Conservation (phyloP, 2,113 vertebrate species). For the Psittacus erithacus region DNA sequence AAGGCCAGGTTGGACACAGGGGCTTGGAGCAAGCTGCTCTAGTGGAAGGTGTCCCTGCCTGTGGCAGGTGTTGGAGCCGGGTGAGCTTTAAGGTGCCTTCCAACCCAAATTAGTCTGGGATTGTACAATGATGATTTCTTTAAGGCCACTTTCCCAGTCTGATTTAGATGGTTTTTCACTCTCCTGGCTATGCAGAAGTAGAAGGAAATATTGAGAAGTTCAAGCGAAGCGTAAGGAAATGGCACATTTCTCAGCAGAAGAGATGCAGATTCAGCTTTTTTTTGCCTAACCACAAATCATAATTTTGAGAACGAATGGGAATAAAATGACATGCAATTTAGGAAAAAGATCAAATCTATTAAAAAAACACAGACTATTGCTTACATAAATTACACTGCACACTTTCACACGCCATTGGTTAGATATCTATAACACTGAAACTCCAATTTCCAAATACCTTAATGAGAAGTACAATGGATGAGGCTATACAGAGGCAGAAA, state of each 20-base stretch:
- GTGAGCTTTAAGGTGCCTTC: background rate
- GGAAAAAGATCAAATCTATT: background rate
- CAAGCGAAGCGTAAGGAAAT: background rate
- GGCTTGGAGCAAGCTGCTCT: background rate
- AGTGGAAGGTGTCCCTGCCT: background rate
- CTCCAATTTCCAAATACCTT: background rate
- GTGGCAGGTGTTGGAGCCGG: background rate
- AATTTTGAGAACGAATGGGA: background rate
- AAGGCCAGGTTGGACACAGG: background rate
- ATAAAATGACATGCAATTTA: background rate
- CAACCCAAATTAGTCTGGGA: background rate
- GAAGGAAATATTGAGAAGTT: background rate
- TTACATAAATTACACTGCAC: background rate
- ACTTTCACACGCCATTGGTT: background rate
- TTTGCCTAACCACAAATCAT: background rate
- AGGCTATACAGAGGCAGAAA: background rate
- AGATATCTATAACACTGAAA: background rate
- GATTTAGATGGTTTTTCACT: background rate
- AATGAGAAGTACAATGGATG: background rate
- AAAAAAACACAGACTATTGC: background rate
- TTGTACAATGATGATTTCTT: background rate
- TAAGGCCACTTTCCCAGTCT: background rate
- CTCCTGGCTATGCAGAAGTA: background rate
- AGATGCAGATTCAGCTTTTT: slow-evolving; percentile 12
- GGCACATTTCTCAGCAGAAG: background rate